Evolutionary conservation across 1,140 invertebrate genomes (phyloP).

Genomic region (Orius laevigatus): DNA sequence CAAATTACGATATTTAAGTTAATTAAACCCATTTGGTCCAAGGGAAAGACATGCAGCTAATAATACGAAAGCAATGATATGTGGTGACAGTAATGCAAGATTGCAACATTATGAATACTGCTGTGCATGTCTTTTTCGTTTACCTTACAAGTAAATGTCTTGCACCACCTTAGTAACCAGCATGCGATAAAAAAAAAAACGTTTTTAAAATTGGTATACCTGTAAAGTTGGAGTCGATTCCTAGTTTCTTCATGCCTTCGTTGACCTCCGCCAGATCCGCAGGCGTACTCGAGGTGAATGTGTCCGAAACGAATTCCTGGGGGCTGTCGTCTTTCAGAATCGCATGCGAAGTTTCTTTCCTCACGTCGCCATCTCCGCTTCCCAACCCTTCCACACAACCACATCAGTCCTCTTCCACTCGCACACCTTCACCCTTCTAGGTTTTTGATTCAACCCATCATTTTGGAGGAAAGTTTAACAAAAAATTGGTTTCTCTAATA

Average conservation of each 20-base stretch:
- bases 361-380: too few relatives aligned
- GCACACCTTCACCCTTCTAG: too few relatives aligned
- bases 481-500: background rate
- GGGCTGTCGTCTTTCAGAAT: conserved; percentile 16
- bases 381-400: too few relatives aligned
- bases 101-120: too few relatives aligned
- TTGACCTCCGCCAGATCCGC: conserved; percentile 47
- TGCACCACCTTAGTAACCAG: background rate
- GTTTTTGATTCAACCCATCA: background rate
- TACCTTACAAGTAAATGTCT: too few relatives aligned
- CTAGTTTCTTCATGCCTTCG: conserved; percentile 48
- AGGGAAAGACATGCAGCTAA: conserved; percentile 1
- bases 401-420: too few relatives aligned
- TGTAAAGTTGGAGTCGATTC: conserved; percentile 23
- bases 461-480: background rate
- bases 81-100: too few relatives aligned
- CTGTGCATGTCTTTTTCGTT: too few relatives aligned
- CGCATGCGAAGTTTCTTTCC: too few relatives aligned
- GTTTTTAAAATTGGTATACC: background rate
- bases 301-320: conserved; percentile 51
- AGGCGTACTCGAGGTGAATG: conserved; percentile 35
- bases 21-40: background rate
- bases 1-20: too few relatives aligned
- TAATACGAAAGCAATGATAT: too few relatives aligned
- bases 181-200: too few relatives aligned